phyloP scores from a whole-genome alignment of 35 echinoderm and acorn worm genomes.

The Lytechinus pictus region DNA sequence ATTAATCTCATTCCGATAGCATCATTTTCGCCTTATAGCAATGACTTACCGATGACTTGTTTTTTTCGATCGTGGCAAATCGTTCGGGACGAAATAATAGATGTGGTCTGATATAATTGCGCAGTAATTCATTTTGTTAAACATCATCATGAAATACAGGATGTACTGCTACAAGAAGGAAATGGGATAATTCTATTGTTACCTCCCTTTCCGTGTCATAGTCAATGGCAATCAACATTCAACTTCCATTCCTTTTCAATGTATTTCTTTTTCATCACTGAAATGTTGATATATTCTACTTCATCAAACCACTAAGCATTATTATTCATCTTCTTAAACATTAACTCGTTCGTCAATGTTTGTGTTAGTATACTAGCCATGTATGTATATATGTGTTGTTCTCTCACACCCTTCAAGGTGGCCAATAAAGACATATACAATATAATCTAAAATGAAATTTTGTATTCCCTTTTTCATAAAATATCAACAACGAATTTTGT shows the following conservation, averaged over 20 bases:
- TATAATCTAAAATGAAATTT: no score
- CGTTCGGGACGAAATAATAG: neutral
- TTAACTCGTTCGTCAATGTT: no score
- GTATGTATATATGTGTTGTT: no score
- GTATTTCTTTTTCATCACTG: neutral
- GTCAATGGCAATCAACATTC: neutral
- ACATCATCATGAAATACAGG: neutral
- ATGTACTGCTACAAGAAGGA: neutral
- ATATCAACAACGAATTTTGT: no score
- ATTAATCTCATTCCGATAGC: neutral
- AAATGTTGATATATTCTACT: no score
- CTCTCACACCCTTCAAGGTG: no score
- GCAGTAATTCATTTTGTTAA: neutral
- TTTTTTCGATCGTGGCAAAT: neutral
- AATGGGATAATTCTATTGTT: conserved; percentile 13
- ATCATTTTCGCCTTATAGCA: neutral
- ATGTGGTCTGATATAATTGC: neutral
- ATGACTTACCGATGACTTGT: neutral
- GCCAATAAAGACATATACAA: no score
- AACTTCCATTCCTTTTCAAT: neutral
- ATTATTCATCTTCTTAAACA: no score
- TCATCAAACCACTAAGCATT: no score
- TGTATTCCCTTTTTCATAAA: no score
- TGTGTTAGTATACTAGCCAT: no score
- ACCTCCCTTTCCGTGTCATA: neutral